Percentiles rank a stretch among this genome's conserved stretches.
Evolutionary conservation across 1,140 invertebrate species (phyloP).

Genomic region (Cyrtorhinus lividipennis): DNA sequence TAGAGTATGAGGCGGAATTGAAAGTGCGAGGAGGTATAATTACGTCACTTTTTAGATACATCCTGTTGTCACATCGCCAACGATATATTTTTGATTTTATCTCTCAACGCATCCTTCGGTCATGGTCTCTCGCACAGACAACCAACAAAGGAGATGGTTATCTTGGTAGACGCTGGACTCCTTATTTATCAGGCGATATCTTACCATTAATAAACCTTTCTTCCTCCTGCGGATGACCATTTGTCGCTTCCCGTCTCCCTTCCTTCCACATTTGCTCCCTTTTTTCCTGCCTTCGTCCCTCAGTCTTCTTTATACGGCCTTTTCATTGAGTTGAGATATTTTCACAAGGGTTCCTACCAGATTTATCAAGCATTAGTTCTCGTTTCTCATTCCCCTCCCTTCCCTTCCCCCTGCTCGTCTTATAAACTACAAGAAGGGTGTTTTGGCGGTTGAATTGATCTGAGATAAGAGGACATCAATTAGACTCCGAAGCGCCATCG

Average conservation of each 20-base stretch:
- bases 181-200: conserved; percentile 6
- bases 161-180: not conserved
- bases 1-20: no score
- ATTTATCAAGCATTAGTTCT: conserved; percentile 3
- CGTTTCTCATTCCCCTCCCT: not conserved
- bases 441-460: not conserved
- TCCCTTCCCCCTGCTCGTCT: not conserved
- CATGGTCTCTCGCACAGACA: no score
- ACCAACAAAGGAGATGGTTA: not conserved
- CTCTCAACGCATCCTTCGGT: no score
- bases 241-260: not conserved
- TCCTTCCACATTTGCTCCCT: not conserved
- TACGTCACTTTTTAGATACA: no score
- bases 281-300: not conserved
- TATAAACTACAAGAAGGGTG: not conserved
- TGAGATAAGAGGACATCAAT: not conserved
- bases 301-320: not conserved
- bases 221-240: not conserved
- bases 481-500: not conserved
- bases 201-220: conserved; percentile 9
- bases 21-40: no score
- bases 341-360: not conserved
- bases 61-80: no score
- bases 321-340: not conserved
- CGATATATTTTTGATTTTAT: no score